Conservation (phyloP, 2,797 vertebrate species). For the Xiphorhynchus erythropygius region DNA sequence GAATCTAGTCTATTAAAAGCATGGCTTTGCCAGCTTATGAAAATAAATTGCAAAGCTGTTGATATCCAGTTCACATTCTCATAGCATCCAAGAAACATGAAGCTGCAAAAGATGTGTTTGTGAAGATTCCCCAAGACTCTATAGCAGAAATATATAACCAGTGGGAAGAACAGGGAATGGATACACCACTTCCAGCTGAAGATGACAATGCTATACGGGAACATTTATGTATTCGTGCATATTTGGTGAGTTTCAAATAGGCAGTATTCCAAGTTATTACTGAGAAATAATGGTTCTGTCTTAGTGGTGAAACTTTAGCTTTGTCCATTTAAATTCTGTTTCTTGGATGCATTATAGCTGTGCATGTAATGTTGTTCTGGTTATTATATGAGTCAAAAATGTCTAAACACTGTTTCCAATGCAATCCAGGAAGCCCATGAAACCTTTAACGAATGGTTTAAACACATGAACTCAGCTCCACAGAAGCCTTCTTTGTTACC, state of each 20-base stretch:
- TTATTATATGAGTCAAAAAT: not conserved
- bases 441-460: slow-evolving; percentile 96
- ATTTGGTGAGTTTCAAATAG: slow-evolving; percentile 83
- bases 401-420: not conserved
- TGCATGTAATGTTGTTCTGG: not conserved
- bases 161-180: slow-evolving; percentile 88
- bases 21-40: not conserved
- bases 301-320: not conserved
- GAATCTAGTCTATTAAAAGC: not conserved
- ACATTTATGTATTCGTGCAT: slow-evolving; percentile 93
- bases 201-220: slow-evolving; percentile 95
- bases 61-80: not conserved
- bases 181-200: slow-evolving; percentile 85
- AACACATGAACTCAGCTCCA: slow-evolving; percentile 89
- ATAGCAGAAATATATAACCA: slow-evolving; percentile 92
- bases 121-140: slow-evolving; percentile 94
- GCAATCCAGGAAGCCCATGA: slow-evolving; percentile 87
- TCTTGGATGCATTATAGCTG: not conserved
- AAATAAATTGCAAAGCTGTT: slow-evolving; percentile 1
- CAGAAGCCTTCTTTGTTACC: slow-evolving; percentile 86
- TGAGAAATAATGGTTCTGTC: not conserved
- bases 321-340: not conserved
- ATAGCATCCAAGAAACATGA: slow-evolving; percentile 93
- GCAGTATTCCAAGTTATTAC: not conserved
- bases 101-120: slow-evolving; percentile 93